phyloP scores from a whole-genome alignment of 2,888 invertebrate genomes.

The Cephalotes varians region DNA sequence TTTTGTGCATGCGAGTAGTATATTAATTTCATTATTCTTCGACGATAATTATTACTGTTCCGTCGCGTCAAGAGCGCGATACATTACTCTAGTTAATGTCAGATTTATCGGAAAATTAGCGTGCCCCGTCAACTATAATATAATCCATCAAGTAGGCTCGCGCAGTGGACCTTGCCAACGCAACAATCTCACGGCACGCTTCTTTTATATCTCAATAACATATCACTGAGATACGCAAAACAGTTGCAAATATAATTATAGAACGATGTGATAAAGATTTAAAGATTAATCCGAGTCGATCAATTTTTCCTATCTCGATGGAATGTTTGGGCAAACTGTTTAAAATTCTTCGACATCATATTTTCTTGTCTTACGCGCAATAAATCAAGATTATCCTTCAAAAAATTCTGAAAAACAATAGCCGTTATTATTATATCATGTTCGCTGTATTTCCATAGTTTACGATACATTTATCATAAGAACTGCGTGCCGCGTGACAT shows the following conservation, averaged over 20 bases:
- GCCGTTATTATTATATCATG: conserved; percentile 52
- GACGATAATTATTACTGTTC: conserved; percentile 59
- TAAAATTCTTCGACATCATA: conserved; percentile 45
- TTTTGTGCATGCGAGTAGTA: conserved; percentile 52
- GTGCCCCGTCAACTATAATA: conserved; percentile 60
- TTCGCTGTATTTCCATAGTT: conserved; percentile 33
- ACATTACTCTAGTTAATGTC: conserved; percentile 64
- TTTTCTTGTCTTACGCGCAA: conserved; percentile 16
- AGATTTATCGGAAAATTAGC: conserved; percentile 70
- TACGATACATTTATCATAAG: conserved; percentile 39
- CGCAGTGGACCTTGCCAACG: conserved; percentile 22
- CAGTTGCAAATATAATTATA: not conserved
- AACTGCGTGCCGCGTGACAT: conserved; percentile 35
- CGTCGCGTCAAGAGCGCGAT: conserved; percentile 58
- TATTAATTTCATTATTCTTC: conserved; percentile 63
- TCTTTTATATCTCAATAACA: conserved; percentile 38
- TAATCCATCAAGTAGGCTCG: conserved; percentile 65
- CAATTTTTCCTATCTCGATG: not conserved
- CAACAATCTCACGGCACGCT: conserved; percentile 32
- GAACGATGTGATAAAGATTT: not conserved
- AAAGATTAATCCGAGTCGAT: not conserved
- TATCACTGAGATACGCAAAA: not conserved
- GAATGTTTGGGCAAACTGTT: conserved; percentile 20
- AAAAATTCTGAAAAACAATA: conserved; percentile 32
- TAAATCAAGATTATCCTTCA: conserved; percentile 50